Evolutionary conservation across 2,113 vertebrate species (phyloP).

Genomic region (Trinectes maculatus): DNA sequence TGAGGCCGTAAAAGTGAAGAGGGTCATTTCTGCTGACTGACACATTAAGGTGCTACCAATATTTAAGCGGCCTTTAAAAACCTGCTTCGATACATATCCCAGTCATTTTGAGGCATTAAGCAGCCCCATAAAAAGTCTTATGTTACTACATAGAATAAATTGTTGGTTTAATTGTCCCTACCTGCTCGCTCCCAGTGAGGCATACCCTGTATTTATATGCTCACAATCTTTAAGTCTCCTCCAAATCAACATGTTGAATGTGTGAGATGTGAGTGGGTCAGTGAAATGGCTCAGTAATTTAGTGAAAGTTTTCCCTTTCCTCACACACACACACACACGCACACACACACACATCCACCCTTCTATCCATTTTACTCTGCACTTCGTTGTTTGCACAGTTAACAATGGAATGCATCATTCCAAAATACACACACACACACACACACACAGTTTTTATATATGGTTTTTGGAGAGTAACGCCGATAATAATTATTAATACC

Average conservation of each 20-base stretch:
- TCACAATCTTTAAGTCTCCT: constrained; percentile 16
- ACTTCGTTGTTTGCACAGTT: constrained; percentile 20
- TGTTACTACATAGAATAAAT: background rate
- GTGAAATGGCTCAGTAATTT: constrained; percentile 15
- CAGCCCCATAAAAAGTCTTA: background rate
- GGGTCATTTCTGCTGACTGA: constrained; percentile 3
- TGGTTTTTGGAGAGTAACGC: no score
- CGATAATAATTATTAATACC: no score
- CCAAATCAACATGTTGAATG: constrained; percentile 43
- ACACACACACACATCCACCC: constrained; percentile 4
- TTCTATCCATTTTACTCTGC: constrained; percentile 17
- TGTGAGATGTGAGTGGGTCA: constrained; percentile 9
- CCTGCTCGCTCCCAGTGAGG: background rate
- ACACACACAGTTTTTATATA: no score
- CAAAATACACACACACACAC: no score
- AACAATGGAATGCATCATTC: no score
- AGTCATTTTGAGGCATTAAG: constrained; percentile 14
- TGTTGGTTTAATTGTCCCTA: constrained; percentile 8
- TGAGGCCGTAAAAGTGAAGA: background rate
- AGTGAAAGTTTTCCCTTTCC: no score
- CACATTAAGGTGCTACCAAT: background rate
- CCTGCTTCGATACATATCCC: background rate
- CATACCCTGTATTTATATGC: constrained; percentile 10
- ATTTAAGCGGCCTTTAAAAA: constrained; percentile 7
- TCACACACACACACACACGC: background rate